These are phyloP conservation scores for Drosophila equinoxialis DNA, from an alignment of 1,140 invertebrate species.

Conservation along the genomic window DNA sequence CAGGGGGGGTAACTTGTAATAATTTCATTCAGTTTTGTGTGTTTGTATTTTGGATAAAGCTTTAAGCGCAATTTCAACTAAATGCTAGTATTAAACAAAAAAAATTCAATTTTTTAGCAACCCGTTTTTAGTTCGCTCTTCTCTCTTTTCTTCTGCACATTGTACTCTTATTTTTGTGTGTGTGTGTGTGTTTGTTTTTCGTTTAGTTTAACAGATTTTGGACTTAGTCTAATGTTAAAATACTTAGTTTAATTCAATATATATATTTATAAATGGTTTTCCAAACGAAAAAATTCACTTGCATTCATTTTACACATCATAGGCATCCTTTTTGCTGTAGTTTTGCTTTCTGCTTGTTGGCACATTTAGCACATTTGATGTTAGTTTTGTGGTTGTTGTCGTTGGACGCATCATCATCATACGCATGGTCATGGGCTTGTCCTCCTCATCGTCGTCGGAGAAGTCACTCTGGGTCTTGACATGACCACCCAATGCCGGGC, in stretches of 20 bases:
- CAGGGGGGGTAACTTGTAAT: neutral
- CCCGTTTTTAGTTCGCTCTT: constrained; percentile 40
- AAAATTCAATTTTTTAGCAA: constrained; percentile 55
- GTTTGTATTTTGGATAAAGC: constrained; percentile 54
- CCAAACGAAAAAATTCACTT: constrained; percentile 34
- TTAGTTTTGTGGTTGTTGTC: constrained; percentile 35
- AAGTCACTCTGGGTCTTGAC: constrained; percentile 79
- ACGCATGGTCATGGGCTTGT: constrained; percentile 80
- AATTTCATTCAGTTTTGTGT: constrained; percentile 47
- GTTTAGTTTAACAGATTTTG: constrained; percentile 44
- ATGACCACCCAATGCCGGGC: constrained; percentile 78
- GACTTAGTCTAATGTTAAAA: constrained; percentile 73
- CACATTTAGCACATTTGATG: constrained; percentile 76
- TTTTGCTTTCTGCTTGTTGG: constrained; percentile 77
- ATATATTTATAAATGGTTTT: constrained; percentile 65
- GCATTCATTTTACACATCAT: constrained; percentile 70
- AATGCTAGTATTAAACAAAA: constrained; percentile 61
- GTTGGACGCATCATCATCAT: constrained; percentile 71
- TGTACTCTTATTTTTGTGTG: constrained; percentile 53
- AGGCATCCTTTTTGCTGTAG: constrained; percentile 73
- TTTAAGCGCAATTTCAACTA: constrained; percentile 64
- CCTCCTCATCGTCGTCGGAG: constrained; percentile 81
- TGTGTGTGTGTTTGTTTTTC: constrained; percentile 32
- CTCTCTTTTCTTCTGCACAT: constrained; percentile 45
- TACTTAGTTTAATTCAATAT: constrained; percentile 60